Percentiles rank a stretch among this genome's conserved stretches.
Conservation (phyloP, 2,888 invertebrate species). For the Diplazon laetatorius region DNA sequence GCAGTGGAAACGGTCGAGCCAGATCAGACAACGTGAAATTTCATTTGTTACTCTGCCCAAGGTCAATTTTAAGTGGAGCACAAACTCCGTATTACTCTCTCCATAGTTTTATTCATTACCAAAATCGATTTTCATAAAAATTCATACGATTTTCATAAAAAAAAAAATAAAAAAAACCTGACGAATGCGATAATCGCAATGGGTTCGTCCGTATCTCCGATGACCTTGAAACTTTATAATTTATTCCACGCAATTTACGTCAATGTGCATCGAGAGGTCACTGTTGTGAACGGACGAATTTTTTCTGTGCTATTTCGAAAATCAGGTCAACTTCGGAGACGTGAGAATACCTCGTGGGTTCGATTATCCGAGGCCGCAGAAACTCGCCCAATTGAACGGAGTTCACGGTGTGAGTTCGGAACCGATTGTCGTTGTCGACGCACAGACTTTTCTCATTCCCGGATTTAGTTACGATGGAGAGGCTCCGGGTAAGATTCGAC, state of each 20-base stretch:
- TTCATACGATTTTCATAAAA: too few relatives aligned
- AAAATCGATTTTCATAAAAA: slow-evolving; percentile 58
- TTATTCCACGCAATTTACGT: not conserved
- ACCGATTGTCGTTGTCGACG: slow-evolving; percentile 94
- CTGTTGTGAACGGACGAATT: slow-evolving; percentile 5
- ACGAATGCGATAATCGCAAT: too few relatives aligned
- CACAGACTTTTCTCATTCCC: slow-evolving; percentile 95
- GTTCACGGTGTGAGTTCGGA: slow-evolving; percentile 94
- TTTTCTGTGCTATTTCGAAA: slow-evolving; percentile 31
- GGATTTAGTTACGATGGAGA: slow-evolving; percentile 96
- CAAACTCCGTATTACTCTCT: slow-evolving; percentile 47
- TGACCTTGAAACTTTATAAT: too few relatives aligned
- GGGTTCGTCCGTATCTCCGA: too few relatives aligned
- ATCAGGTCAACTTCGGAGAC: slow-evolving; percentile 94
- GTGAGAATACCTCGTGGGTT: slow-evolving; percentile 90
- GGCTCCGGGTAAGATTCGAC: slow-evolving; percentile 90
- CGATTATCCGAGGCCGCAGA: slow-evolving; percentile 93
- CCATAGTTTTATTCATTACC: slow-evolving; percentile 57
- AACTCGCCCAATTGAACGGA: slow-evolving; percentile 89
- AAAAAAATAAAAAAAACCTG: slow-evolving; percentile 12
- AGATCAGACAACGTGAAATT: slow-evolving; percentile 54
- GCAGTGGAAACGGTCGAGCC: slow-evolving; percentile 37
- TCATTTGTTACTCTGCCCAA: slow-evolving; percentile 59
- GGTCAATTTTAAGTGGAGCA: slow-evolving; percentile 60
- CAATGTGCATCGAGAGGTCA: not conserved